Evolutionary conservation across 35 echinoderm and acorn worm genomes (phyloP).

Genomic region (Ophiothrix spiculata): DNA sequence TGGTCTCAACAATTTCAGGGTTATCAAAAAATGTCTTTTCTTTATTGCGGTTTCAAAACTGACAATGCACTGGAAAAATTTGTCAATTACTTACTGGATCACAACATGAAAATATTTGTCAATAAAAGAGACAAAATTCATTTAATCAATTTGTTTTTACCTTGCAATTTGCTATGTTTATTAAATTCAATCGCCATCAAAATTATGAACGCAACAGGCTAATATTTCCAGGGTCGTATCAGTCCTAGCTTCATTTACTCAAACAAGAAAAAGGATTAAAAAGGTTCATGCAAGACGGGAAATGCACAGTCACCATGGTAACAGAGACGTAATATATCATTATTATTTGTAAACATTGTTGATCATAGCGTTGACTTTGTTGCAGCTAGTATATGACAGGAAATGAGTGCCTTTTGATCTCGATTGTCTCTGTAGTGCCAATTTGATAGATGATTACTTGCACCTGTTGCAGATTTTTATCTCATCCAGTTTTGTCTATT

Average conservation of each 20-base stretch:
- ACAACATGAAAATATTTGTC: too few relatives aligned
- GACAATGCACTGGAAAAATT: too few relatives aligned
- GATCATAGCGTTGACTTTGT: neutral
- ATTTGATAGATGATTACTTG: neutral
- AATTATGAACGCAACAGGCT: neutral
- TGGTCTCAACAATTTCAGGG: too few relatives aligned
- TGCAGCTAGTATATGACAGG: neutral
- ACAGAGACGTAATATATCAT: neutral
- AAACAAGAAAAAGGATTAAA: neutral
- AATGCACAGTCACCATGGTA: neutral
- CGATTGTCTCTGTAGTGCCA: neutral
- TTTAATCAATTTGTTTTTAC: too few relatives aligned
- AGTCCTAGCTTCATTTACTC: neutral
- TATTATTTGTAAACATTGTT: neutral
- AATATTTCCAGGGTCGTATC: neutral
- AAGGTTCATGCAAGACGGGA: neutral
- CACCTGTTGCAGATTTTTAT: too few relatives aligned
- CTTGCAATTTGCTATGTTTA: neutral
- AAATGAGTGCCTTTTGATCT: neutral
- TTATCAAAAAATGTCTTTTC: too few relatives aligned
- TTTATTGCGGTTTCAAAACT: too few relatives aligned
- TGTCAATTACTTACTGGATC: too few relatives aligned
- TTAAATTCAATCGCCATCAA: neutral
- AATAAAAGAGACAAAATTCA: too few relatives aligned
- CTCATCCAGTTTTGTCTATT: too few relatives aligned